phyloP scores from a whole-genome alignment of 2,113 vertebrate species.

The Phocoena phocoena region DNA sequence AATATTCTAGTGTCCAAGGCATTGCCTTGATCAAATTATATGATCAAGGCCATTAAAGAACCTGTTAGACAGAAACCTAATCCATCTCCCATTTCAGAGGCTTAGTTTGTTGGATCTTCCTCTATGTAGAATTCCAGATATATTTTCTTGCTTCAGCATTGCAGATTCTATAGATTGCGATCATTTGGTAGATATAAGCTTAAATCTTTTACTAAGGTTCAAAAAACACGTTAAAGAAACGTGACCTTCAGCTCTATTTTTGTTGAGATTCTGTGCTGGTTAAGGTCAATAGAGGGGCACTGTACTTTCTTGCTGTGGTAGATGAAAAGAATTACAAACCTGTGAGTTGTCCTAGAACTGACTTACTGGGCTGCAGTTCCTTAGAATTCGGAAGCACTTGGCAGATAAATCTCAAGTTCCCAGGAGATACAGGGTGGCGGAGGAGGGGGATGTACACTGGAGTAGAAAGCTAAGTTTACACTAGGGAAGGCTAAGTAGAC shows the following conservation, averaged over 20 bases:
- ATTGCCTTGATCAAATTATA: neutral
- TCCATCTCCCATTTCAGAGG: neutral
- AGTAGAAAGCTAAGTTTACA: too few species aligned
- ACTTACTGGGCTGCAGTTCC: neutral
- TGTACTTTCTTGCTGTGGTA: neutral
- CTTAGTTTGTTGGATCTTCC: neutral
- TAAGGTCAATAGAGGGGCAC: neutral
- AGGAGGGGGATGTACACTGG: rapidly evolving
- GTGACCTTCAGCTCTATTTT: conserved; percentile 23
- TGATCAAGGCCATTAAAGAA: neutral
- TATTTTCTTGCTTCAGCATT: neutral
- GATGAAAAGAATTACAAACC: neutral
- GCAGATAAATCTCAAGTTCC: neutral
- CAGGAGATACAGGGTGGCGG: neutral
- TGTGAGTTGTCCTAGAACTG: neutral
- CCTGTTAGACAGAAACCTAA: neutral
- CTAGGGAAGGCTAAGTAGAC: too few species aligned
- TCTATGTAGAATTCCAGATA: neutral
- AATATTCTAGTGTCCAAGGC: neutral
- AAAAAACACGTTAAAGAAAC: neutral
- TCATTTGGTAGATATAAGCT: neutral
- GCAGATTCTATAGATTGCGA: neutral
- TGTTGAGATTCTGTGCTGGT: neutral
- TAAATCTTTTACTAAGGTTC: neutral
- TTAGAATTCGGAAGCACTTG: neutral